Evolutionary conservation across 2,888 invertebrate species (phyloP).

Genomic region (Tigriopus californicus): DNA sequence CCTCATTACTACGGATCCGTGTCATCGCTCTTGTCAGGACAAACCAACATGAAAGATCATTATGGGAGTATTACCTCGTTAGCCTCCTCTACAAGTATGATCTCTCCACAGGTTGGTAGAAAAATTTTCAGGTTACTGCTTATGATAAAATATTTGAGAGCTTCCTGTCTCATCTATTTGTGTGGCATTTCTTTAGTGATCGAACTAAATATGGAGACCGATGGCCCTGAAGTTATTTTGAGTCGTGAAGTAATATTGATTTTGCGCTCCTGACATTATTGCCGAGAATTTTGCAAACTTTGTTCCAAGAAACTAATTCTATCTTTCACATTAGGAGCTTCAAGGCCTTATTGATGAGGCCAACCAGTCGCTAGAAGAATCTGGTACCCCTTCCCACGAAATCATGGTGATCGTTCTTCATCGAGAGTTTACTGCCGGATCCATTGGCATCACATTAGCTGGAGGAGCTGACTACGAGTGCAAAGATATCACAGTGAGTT

Average conservation of each 20-base stretch:
- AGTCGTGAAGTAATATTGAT: background rate
- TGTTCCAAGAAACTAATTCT: background rate
- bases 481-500: conserved; percentile 65
- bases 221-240: background rate
- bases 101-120: conserved; percentile 34
- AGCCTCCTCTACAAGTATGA: conserved; percentile 37
- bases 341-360: conserved; percentile 46
- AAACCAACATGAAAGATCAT: conserved; percentile 26
- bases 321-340: conserved; percentile 31
- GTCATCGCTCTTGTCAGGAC: conserved; percentile 19
- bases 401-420: conserved; percentile 45
- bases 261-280: background rate
- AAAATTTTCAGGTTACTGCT: background rate
- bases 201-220: too few species aligned
- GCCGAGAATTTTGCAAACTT: background rate
- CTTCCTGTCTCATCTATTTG: background rate
- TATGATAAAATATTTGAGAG: background rate
- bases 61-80: conserved; percentile 39
- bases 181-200: too few species aligned
- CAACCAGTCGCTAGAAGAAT: conserved; percentile 41
- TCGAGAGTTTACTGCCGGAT: conserved; percentile 46
- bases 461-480: conserved; percentile 78
- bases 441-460: conserved; percentile 67
- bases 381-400: conserved; percentile 31
- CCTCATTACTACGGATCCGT: conserved; percentile 20